A percentile compares a stretch with the other conserved stretches of the same genome.
phyloP scores from a whole-genome alignment of 2,797 vertebrate species.

The Halcyon badia region DNA sequence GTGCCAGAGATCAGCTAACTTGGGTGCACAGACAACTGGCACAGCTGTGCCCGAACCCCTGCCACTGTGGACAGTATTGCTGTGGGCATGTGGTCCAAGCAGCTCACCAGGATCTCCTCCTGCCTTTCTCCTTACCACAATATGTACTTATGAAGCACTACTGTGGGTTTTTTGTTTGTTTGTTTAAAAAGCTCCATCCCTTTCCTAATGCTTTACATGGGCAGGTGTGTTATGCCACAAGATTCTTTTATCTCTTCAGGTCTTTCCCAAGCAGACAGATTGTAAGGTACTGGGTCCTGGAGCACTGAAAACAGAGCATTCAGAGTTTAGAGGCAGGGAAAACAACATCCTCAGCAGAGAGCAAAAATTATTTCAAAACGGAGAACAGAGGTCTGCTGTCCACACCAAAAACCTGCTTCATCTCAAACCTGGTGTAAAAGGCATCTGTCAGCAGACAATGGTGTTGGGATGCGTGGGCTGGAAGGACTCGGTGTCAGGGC shows the following conservation, averaged over 20 bases:
- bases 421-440: background rate
- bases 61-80: background rate
- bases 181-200: background rate
- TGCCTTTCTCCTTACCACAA: background rate
- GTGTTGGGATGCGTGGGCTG: rapidly evolving
- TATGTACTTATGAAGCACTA: background rate
- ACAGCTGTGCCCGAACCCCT: background rate
- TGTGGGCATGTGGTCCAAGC: background rate
- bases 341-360: background rate
- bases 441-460: background rate
- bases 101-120: background rate
- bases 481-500: background rate
- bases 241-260: background rate
- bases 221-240: background rate
- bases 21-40: background rate
- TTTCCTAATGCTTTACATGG: rapidly evolving
- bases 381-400: background rate
- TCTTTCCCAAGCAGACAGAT: background rate
- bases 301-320: background rate
- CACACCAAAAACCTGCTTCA: rapidly evolving
- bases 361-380: background rate
- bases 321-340: background rate
- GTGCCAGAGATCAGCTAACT: background rate
- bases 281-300: background rate
- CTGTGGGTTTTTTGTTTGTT: background rate